These are phyloP conservation scores for Leptinotarsa peninsularis DNA, from an alignment of 2,888 invertebrate genomes.

Conservation along the genomic window DNA sequence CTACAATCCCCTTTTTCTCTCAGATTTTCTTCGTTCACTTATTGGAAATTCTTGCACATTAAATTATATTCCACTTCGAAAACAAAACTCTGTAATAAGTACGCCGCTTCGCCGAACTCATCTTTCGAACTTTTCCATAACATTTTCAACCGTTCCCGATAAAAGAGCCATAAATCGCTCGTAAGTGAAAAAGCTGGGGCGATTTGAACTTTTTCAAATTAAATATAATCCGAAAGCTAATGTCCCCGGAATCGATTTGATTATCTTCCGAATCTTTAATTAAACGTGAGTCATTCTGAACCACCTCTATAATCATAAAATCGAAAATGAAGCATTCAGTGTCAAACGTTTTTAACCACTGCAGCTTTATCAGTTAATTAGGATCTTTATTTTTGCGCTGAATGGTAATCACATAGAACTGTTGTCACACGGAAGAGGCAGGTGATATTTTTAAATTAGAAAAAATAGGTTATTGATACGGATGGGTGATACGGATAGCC, in stretches of 20 bases:
- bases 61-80: background rate
- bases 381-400: constrained; percentile 31
- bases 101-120: background rate
- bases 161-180: constrained; percentile 32
- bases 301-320: constrained; percentile 37
- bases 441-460: constrained; percentile 1
- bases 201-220: constrained; percentile 36
- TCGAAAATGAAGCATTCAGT: constrained; percentile 36
- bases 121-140: constrained; percentile 30
- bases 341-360: constrained; percentile 28
- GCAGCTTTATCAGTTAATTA: constrained; percentile 38
- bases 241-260: constrained; percentile 31
- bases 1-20: background rate
- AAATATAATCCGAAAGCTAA: constrained; percentile 36
- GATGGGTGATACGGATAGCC: background rate
- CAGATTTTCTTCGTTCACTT: background rate
- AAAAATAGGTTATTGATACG: background rate
- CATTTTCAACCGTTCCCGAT: constrained; percentile 31
- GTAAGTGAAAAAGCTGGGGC: constrained; percentile 24
- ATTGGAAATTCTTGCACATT: background rate
- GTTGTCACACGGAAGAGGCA: constrained; percentile 7
- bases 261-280: constrained; percentile 40
- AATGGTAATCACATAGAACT: background rate
- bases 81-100: background rate
- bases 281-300: constrained; percentile 30